Conservation (phyloP, 2,888 invertebrate genomes). For the Priocnemis perturbator region DNA sequence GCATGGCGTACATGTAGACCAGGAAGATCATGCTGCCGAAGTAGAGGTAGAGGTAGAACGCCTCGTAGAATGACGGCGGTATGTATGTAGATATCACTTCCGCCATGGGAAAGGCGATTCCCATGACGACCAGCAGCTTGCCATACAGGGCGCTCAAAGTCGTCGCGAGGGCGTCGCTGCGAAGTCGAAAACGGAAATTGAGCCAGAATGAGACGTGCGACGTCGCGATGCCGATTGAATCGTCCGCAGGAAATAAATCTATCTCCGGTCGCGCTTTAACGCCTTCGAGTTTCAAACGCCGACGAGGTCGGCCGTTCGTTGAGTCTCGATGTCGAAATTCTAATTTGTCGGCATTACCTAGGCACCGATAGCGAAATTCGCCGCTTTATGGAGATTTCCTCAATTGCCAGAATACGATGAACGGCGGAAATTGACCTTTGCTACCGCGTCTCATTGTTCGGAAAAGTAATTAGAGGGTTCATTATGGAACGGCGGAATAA, state of each 20-base stretch:
- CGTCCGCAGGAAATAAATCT: conserved; percentile 30
- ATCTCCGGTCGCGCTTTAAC: conserved; percentile 29
- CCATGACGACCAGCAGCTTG: conserved; percentile 95
- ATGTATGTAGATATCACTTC: conserved; percentile 96
- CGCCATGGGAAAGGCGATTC: conserved; percentile 96
- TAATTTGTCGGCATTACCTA: too few relatives aligned
- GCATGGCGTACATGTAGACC: conserved; percentile 88
- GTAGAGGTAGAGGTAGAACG: conserved; percentile 91
- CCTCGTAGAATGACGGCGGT: conserved; percentile 95
- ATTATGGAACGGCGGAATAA: too few relatives aligned
- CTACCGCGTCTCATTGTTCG: too few relatives aligned
- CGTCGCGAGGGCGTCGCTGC: conserved; percentile 90
- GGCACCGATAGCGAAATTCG: too few relatives aligned
- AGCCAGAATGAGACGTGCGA: conserved; percentile 25
- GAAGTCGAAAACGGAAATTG: conserved; percentile 51
- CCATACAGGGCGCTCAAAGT: conserved; percentile 95
- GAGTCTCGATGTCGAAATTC: too few relatives aligned
- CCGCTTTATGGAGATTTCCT: too few relatives aligned
- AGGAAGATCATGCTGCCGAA: conserved; percentile 91
- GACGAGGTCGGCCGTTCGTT: too few relatives aligned
- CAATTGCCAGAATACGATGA: too few relatives aligned
- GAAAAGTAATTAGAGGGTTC: too few relatives aligned
- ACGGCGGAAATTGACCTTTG: too few relatives aligned
- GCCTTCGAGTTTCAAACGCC: too few relatives aligned
- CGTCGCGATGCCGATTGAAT: conserved; percentile 15